Conservation (phyloP, 2,888 invertebrate species). For the Caenorhabditis doughertyi region DNA sequence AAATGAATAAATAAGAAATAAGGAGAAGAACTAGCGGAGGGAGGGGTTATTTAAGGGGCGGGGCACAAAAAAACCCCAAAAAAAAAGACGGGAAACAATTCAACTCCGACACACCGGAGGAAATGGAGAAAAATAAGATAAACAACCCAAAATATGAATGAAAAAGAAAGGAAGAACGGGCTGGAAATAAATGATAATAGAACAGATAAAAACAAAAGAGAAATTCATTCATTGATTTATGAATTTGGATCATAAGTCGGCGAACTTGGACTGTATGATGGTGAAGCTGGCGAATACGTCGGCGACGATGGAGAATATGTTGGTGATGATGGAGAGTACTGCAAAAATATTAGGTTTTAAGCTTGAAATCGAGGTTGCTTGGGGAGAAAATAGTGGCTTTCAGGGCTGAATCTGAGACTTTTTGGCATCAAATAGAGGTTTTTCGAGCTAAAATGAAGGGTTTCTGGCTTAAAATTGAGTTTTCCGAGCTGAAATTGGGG, state of each 20-base stretch:
- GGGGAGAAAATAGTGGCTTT: not conserved
- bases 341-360: not conserved
- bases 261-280: constrained; percentile 86
- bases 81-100: no score
- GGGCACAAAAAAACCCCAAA: no score
- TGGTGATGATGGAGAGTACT: constrained; percentile 89
- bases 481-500: no score
- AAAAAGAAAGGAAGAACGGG: not conserved
- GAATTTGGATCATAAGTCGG: constrained; percentile 44
- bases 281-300: constrained; percentile 87
- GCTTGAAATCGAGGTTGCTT: not conserved
- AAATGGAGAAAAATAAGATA: no score
- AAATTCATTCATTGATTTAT: not conserved
- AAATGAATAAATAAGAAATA: no score
- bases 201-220: constrained; percentile 5
- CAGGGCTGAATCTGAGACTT: not conserved
- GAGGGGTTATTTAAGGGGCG: no score
- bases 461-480: no score
- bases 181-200: not conserved
- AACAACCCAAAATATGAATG: no score
- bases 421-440: not conserved
- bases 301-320: constrained; percentile 86
- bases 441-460: not conserved
- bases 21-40: no score
- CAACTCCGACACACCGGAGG: no score